Conservation (phyloP, 2,113 vertebrate genomes). For the Sarotherodon lohbergeri region DNA sequence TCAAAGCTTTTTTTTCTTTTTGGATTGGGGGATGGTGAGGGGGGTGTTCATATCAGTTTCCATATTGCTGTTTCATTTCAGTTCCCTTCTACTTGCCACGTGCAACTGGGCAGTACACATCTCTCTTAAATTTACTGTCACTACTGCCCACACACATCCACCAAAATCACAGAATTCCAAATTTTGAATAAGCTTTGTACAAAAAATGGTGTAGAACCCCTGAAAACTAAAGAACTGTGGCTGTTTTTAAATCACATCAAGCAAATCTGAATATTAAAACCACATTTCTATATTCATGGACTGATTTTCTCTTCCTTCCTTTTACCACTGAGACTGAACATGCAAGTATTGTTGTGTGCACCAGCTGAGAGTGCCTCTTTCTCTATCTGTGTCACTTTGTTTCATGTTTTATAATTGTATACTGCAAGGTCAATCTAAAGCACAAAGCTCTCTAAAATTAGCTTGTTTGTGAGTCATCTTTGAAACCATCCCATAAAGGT, state of each 20-base stretch:
- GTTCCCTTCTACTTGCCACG: neutral
- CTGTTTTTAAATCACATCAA: neutral
- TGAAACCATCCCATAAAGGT: conserved; percentile 73
- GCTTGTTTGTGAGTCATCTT: conserved; percentile 65
- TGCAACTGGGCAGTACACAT: neutral
- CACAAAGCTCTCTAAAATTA: conserved; percentile 67
- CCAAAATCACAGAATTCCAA: neutral
- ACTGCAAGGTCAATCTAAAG: conserved; percentile 58
- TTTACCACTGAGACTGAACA: neutral
- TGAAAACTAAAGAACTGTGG: neutral
- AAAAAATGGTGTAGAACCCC: neutral
- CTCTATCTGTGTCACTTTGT: conserved; percentile 32
- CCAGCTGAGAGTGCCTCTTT: conserved; percentile 1
- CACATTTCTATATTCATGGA: neutral
- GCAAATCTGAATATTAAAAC: conserved; percentile 1
- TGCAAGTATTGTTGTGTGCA: neutral
- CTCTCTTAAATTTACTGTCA: conserved; percentile 11
- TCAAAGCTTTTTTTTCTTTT: neutral
- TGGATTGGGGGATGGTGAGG: neutral
- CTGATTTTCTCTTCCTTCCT: neutral
- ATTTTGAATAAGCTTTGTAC: neutral
- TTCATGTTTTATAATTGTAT: conserved; percentile 63
- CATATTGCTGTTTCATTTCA: neutral
- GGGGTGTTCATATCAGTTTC: neutral
- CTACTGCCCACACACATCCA: neutral